Base-by-base conservation (phyloP, 2,113 vertebrate genomes). In the Hypomesus transpacificus region DNA sequence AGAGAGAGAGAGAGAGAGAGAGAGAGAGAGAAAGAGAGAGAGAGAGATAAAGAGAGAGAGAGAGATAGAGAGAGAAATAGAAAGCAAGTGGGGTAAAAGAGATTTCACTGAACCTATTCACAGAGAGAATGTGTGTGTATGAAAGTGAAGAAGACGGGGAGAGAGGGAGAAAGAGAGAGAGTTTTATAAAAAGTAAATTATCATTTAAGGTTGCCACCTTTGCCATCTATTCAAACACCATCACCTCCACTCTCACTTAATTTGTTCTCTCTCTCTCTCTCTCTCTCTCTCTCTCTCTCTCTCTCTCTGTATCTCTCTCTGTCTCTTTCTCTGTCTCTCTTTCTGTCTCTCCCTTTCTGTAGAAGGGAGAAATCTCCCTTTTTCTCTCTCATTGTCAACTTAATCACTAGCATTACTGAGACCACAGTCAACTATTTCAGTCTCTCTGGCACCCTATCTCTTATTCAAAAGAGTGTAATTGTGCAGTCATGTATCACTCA, bases 341-440 rank as follows among this genome's bases (percentile, higher is more conserved):
- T 3, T 50, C 34, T 22, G 14, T 22, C 57, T 20, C 57, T 14
- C 21, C 57, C 18, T 50, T 11, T 50, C 34, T 59, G 14, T 26
- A 26, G 24, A 26, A 26, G 24, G 24, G 24, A 26, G 1, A 26
- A 26, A 26, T 21, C 56, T 21, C 56, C 8, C 57, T 8, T 11
- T 22, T 8, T 65, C 7, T 61, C 57, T 26, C 73, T 24, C 39
- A 60, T 57, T 22, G 46, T 65, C 59, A 72, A 52, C 70, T 54
- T 58, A 39, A n/a, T 68, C 28, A 14, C 39, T 66, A 64, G 75
- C 65, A 24, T 76, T 58, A 6, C 69, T 28, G 68, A 64, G 18
- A 63, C 71, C 67, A 67, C 20, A 7, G 68, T 66, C 52, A 60
- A 63, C 75, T 80, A 75, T 81, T 82, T 80, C 14, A 52, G 72